Base-by-base conservation (phyloP, 2,797 vertebrate species). In the Manis javanica region DNA sequence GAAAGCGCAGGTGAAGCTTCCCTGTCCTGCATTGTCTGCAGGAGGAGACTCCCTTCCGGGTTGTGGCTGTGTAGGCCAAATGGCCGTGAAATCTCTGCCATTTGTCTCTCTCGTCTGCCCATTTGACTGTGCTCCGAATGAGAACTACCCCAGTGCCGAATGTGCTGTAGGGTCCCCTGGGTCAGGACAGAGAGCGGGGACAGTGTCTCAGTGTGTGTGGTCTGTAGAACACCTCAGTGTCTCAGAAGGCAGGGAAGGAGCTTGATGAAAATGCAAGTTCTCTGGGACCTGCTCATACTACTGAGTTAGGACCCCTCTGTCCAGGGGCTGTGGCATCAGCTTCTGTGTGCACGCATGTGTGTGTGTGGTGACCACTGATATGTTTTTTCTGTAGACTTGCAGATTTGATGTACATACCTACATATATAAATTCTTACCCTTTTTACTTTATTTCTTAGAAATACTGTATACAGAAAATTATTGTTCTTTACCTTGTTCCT, bases 371-470 rank as follows among this genome's bases (percentile, higher is more conserved):
- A 84, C 10, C 37, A 13, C 3, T 78, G 29, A 72, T 31, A 29
- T 7, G 0, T 59, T 55, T 75, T 83, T 93, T 42, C 75, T 86
- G 10, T n/a, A 55, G 49, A 55, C 13, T 72, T 93, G 14, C 18
- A 74, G 37, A 34, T 94, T 90, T 84, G 90, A 59, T 68, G 18
- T 14, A n/a, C 4, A 37, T 34, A 13, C 5, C 18, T 59, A 61
- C 24, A 69, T 53, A 79, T 72, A 91, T 16, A 85, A 91, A 92
- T 72, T 86, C 34, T 69, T 78, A 69, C 14, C 63, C 26, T 74
- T 46, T 51, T n/a, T 49, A 39, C 23, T 92, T 77, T 75, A 34
- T 77, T 95, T 87, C 57, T 74, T 15, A 77, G 87, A 94, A 96
- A 87, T 74, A 61, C 5, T 42, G 18, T 53, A 37, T 51, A 29